phyloP scores from a whole-genome alignment of 1,140 invertebrate genomes.

The Penaeus chinensis region DNA sequence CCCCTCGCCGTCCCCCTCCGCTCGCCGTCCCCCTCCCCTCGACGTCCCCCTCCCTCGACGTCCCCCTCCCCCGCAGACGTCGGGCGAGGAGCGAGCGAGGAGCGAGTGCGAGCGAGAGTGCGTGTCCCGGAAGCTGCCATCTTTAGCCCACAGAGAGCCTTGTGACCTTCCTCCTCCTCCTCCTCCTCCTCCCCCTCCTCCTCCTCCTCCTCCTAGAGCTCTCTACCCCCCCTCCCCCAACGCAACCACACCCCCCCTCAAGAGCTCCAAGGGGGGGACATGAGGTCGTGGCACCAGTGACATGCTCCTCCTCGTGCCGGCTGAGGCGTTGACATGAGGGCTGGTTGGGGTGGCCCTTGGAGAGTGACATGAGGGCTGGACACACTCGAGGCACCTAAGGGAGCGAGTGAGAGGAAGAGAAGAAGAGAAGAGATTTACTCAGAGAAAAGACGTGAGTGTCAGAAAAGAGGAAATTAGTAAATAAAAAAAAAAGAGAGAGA shows the following conservation, averaged over 20 bases:
- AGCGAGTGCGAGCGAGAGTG: neutral
- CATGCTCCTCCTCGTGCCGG: neutral
- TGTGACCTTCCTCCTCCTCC: conserved; percentile 34
- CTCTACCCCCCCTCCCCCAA: neutral
- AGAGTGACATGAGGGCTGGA: neutral
- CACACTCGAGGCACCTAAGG: no score
- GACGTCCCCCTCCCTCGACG: no score
- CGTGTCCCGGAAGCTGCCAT: conserved; percentile 50
- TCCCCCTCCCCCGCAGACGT: neutral
- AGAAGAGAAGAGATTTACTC: no score
- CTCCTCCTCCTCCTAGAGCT: neutral
- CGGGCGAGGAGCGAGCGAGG: neutral
- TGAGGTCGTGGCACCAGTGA: conserved; percentile 11
- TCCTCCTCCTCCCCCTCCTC: neutral
- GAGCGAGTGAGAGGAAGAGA: no score
- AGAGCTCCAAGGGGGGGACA: neutral
- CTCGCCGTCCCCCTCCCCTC: no score
- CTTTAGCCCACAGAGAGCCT: conserved; percentile 33
- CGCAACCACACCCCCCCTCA: no score
- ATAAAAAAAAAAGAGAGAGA: no score
- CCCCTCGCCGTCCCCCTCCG: neutral
- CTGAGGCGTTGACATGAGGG: conserved; percentile 1
- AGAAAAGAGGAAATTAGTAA: no score
- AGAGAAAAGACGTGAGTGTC: no score
- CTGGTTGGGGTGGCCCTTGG: neutral